Conservation (phyloP, 1,140 invertebrate genomes). For the Macrostomum lignano region DNA sequence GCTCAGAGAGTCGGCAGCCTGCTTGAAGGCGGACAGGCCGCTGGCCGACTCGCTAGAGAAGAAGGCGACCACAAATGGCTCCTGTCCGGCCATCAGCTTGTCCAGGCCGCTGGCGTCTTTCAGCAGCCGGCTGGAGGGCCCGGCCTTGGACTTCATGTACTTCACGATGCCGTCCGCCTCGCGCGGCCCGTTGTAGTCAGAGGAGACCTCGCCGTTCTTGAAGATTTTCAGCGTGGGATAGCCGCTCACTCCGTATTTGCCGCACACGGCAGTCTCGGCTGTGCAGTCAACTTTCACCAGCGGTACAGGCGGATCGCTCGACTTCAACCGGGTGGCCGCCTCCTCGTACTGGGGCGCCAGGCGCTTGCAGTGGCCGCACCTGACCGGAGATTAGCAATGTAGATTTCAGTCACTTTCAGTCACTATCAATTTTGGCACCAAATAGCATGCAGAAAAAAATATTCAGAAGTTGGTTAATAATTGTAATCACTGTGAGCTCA, state of each 20-base stretch:
- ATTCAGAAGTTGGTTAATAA: too few species aligned
- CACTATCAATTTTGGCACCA: too few species aligned
- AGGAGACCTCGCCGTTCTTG: slow-evolving; percentile 47
- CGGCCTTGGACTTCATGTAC: slow-evolving; percentile 77
- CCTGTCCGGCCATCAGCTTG: slow-evolving; percentile 40
- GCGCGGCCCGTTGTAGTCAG: slow-evolving; percentile 78
- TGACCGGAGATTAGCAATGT: too few species aligned
- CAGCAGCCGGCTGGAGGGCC: slow-evolving; percentile 45
- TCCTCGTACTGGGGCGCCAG: slow-evolving; percentile 85
- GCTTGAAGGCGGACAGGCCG: slow-evolving; percentile 34
- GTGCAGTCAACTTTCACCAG: slow-evolving; percentile 90
- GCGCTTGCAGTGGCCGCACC: slow-evolving; percentile 77
- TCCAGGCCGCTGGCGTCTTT: slow-evolving; percentile 38
- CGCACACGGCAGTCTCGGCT: slow-evolving; percentile 46
- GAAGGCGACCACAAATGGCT: slow-evolving; percentile 24
- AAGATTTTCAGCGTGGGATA: slow-evolving; percentile 96
- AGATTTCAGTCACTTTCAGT: too few species aligned
- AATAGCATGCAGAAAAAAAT: too few species aligned
- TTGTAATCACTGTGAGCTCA: too few species aligned
- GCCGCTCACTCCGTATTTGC: slow-evolving; percentile 59
- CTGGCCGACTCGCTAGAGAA: neutral
- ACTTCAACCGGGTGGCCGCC: slow-evolving; percentile 51
- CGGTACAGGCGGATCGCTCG: slow-evolving; percentile 58
- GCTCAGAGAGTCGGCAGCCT: slow-evolving; percentile 58
- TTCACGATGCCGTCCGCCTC: slow-evolving; percentile 79